Evolutionary conservation across 2,888 invertebrate species (phyloP).

Genomic region (Hirtodrosophila trivittata): DNA sequence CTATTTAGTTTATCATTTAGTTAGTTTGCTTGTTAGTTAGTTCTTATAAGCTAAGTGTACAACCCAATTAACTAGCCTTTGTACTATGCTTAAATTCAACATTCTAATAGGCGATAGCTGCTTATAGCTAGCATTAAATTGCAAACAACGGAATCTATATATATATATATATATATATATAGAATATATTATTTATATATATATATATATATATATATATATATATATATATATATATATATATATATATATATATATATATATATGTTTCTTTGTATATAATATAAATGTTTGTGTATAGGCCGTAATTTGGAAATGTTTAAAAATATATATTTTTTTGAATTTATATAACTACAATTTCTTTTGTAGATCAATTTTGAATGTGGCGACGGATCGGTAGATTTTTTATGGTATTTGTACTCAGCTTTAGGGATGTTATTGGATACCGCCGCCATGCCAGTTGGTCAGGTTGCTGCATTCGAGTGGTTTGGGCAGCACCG

Average conservation of each 20-base stretch:
- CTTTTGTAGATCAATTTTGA: no score
- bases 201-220: not conserved
- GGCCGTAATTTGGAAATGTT: no score
- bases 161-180: not conserved
- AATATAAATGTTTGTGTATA: no score
- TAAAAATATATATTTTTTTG: no score
- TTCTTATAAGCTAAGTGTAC: not conserved
- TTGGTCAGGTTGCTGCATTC: constrained; percentile 34
- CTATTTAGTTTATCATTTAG: no score
- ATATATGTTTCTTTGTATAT: no score
- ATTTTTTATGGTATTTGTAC: no score
- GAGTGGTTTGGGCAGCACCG: constrained; percentile 64
- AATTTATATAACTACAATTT: no score
- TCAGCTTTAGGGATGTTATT: no score
- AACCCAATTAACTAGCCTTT: constrained; percentile 16
- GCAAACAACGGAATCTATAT: not conserved
- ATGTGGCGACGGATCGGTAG: no score
- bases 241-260: not conserved
- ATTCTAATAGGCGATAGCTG: constrained; percentile 1
- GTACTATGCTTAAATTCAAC: constrained; percentile 19
- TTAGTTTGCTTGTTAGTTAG: no score
- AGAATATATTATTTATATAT: constrained; percentile 19
- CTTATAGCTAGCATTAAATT: constrained; percentile 10
- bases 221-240: constrained; percentile 20
- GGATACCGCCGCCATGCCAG: constrained; percentile 39